Conservation (phyloP, 2,888 invertebrate species). For the Lasioglossum zephyrum region DNA sequence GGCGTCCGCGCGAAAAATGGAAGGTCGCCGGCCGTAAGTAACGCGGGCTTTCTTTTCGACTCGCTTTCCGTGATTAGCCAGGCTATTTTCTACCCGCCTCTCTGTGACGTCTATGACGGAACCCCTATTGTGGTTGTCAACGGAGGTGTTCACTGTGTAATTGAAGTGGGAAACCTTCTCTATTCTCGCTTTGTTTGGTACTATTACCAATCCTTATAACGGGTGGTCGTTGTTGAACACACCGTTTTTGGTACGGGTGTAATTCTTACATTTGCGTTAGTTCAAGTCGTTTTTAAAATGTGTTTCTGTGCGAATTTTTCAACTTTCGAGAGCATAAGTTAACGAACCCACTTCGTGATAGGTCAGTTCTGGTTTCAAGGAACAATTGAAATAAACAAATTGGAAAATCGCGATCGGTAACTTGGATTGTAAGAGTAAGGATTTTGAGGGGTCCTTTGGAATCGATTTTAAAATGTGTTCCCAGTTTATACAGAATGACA, state of each 20-base stretch:
- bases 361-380: background rate
- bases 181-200: background rate
- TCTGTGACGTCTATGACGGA: background rate
- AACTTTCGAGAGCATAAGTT: background rate
- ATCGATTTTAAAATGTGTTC: background rate
- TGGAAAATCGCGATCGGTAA: background rate
- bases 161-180: background rate
- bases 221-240: background rate
- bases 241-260: too few relatives aligned
- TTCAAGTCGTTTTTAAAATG: background rate
- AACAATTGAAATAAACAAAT: background rate
- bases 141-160: background rate
- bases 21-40: background rate
- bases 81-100: background rate
- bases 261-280: background rate
- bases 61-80: background rate
- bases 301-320: background rate
- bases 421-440: background rate
- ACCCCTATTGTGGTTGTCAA: background rate
- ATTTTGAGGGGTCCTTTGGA: background rate
- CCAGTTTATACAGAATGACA: too few relatives aligned
- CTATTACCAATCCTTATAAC: background rate
- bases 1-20: background rate
- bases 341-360: background rate
- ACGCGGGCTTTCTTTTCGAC: background rate